Evolutionary conservation across 2,797 vertebrate genomes (phyloP), one percentile per base, ranked within the genome.

Genomic region (Microctenopoma steveboyesi): DNA sequence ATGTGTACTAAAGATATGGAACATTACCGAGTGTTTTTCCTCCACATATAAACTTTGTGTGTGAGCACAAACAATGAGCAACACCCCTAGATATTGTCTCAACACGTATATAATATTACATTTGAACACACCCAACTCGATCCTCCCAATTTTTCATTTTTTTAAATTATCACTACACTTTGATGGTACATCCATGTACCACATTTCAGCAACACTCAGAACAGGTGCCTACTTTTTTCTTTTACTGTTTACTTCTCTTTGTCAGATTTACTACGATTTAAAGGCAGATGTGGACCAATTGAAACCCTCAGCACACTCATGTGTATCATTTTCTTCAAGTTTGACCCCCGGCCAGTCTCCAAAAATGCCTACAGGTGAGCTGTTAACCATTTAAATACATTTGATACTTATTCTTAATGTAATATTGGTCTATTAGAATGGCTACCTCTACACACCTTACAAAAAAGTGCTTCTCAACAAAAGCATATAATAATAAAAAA

Each of bases 281-380:
- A 87, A 74, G 39, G 40, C 74, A 42, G 61, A 80, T 77, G 82
- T 77, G 75, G 75, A 88, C 69, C 43, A 42, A 81, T 80, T 85
- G 78, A 89, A 66, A 70, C 40, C 15, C 42, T 63, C 40, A 77
- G 46, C 65, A 3, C 91, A 90, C 92, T 91, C 94, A 99, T 99
- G 98, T 99, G 98, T 87, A 98, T 99, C 89, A 96, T 99, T 90
- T 97, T 99, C 84, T 97, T 98, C 88, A 98, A 98, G 94, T 98
- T 98, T 65, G 96, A 99, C 88, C 97, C 97, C 59, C 95, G 95
- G 18, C 97, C 97, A 67, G 95, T 92, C 77, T 98, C 97, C 88
- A 98, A 97, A 96, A 98, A 96, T 94, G 97, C 96, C 1, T 99
- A 99, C 95, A 99, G 98, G 97, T 98, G 92, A 78, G 30, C n/a